phyloP scores from a whole-genome alignment of 2,113 vertebrate species.

The Eulacestoma nigropectus region DNA sequence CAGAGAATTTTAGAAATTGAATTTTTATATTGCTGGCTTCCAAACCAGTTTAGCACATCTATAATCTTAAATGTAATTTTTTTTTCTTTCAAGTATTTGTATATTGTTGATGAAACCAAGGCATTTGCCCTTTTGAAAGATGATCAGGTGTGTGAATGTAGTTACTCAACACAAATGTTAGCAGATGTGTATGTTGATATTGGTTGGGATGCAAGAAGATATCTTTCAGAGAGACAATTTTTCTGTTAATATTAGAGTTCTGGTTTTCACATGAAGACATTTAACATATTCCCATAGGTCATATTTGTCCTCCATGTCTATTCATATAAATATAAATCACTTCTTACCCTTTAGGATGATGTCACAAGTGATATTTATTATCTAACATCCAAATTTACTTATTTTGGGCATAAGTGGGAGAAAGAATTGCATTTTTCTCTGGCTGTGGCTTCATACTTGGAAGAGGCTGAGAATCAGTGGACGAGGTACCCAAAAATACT shows the following conservation, averaged over 20 bases:
- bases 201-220: not conserved
- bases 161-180: constrained; percentile 6
- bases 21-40: not conserved
- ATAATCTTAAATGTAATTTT: not conserved
- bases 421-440: not conserved
- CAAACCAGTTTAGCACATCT: not conserved
- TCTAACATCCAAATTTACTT: constrained; percentile 11
- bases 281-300: constrained; percentile 49
- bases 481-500: not conserved
- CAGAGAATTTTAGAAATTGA: not conserved
- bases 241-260: constrained; percentile 11
- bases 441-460: not conserved
- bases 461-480: not conserved
- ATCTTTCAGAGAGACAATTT: constrained; percentile 4
- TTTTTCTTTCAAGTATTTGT: not conserved
- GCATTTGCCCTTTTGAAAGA: constrained; percentile 26
- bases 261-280: constrained; percentile 35
- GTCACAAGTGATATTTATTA: constrained; percentile 49
- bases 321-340: constrained; percentile 27
- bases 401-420: not conserved
- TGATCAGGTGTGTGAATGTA: not conserved
- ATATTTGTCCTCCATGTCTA: constrained; percentile 45
- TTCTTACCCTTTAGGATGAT: constrained; percentile 64
- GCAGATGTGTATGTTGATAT: not conserved
- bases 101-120: not conserved